phyloP scores from a whole-genome alignment of 2,888 invertebrate genomes.

The Epistrophe grossulariae region DNA sequence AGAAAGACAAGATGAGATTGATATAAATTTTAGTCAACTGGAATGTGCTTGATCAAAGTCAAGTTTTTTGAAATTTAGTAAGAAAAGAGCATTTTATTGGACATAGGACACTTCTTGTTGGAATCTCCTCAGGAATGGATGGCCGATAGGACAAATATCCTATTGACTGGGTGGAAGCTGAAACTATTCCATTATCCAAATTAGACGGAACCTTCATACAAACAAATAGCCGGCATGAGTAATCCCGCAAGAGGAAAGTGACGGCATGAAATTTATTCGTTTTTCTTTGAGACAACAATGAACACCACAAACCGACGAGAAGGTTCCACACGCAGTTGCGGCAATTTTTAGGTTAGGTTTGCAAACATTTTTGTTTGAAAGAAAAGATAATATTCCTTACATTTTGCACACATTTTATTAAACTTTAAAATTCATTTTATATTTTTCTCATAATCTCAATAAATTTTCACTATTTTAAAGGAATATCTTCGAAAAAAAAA shows the following conservation, averaged over 20 bases:
- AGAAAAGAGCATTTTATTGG: no score
- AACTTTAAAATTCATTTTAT: not conserved
- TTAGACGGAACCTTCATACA: not conserved
- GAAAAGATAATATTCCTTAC: conserved; percentile 5
- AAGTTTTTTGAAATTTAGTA: no score
- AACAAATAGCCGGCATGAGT: conserved; percentile 46
- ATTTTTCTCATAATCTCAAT: not conserved
- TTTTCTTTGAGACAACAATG: conserved; percentile 29
- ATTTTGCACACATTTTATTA: not conserved
- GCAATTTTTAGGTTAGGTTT: conserved; percentile 59
- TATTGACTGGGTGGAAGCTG: not conserved
- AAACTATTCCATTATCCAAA: not conserved
- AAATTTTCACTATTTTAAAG: not conserved
- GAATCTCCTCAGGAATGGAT: no score
- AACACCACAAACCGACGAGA: conserved; percentile 40
- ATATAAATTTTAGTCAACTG: not conserved
- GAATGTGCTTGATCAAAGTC: no score
- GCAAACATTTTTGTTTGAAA: conserved; percentile 44
- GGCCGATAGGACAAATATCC: not conserved
- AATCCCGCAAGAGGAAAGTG: conserved; percentile 25
- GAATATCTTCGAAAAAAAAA: conserved; percentile 12
- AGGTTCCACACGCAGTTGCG: conserved; percentile 58
- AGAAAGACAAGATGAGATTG: not conserved
- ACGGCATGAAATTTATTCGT: conserved; percentile 9
- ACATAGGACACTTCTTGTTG: no score